These are phyloP conservation scores for Hybognathus amarus DNA, from an alignment of 2,797 vertebrate species.

Conservation along the genomic window DNA sequence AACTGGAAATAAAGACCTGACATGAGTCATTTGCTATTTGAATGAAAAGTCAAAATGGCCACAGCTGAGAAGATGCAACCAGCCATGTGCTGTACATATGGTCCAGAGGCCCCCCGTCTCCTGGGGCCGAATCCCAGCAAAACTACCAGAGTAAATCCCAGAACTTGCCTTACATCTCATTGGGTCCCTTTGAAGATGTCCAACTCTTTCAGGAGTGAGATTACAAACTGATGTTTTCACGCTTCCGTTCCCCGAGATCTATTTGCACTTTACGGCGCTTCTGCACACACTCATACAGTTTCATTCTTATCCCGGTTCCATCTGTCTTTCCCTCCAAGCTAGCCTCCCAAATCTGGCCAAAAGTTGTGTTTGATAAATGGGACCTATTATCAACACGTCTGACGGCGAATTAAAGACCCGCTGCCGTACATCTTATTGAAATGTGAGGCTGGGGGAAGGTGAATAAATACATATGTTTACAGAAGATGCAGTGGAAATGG, in stretches of 20 bases:
- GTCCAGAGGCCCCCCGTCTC: conserved; percentile 18
- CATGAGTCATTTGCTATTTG: neutral
- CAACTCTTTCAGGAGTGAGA: conserved; percentile 42
- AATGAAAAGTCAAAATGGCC: neutral
- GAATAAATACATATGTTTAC: conserved; percentile 63
- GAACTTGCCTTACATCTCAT: conserved; percentile 23
- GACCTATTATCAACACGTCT: conserved; percentile 60
- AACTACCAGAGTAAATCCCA: conserved; percentile 32
- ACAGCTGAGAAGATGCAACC: neutral
- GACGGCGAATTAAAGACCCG: conserved; percentile 59
- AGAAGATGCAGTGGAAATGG: conserved; percentile 46
- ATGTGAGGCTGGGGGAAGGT: conserved; percentile 49
- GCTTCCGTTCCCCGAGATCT: conserved; percentile 43
- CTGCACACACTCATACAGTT: conserved; percentile 36
- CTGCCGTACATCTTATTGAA: conserved; percentile 58
- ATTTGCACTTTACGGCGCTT: conserved; percentile 22
- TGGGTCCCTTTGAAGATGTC: conserved; percentile 46
- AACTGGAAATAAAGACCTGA: neutral
- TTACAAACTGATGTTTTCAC: conserved; percentile 55
- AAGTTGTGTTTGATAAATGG: conserved; percentile 60
- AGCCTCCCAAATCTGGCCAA: conserved; percentile 51
- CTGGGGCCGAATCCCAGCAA: conserved; percentile 7
- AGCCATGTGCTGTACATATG: conserved; percentile 52
- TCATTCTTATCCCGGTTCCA: conserved; percentile 50
- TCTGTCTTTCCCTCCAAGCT: conserved; percentile 38